A percentile compares a stretch with the other conserved stretches of the same genome.
Evolutionary conservation across 1,140 invertebrate species (phyloP).

Genomic region (Calephelis virginiensis): DNA sequence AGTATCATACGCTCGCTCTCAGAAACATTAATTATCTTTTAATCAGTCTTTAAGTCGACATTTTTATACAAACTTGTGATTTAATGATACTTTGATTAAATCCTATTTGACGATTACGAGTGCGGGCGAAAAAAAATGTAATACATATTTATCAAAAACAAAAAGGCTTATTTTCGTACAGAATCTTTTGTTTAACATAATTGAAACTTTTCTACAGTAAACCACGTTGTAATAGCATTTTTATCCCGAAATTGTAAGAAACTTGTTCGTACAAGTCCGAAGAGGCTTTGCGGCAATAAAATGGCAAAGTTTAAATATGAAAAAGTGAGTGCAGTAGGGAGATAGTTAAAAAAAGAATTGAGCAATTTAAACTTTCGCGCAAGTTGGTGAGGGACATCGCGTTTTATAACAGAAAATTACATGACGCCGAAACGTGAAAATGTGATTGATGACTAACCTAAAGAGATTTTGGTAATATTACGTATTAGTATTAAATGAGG

Average conservation of each 20-base stretch:
- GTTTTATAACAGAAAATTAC: slow-evolving; percentile 68
- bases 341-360: slow-evolving; percentile 71
- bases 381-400: slow-evolving; percentile 46
- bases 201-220: slow-evolving; percentile 25
- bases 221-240: slow-evolving; percentile 40
- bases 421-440: slow-evolving; percentile 30
- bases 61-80: too few species aligned
- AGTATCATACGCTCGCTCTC: too few species aligned
- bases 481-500: too few species aligned
- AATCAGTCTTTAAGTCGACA: too few species aligned
- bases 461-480: neutral
- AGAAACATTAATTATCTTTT: too few species aligned
- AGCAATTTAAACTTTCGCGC: slow-evolving; percentile 69
- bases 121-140: too few species aligned
- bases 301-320: slow-evolving; percentile 73
- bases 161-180: neutral
- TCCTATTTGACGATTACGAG: too few species aligned
- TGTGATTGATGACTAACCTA: slow-evolving; percentile 2
- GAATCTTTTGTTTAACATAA: slow-evolving; percentile 13
- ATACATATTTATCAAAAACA: neutral
- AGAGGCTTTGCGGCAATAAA: slow-evolving; percentile 59
- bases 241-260: slow-evolving; percentile 41
- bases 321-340: slow-evolving; percentile 65
- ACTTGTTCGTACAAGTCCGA: slow-evolving; percentile 45
- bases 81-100: too few species aligned